These are phyloP conservation scores for Bothrops alternatus DNA, from an alignment of 2,797 vertebrate species.

Conservation along the genomic window DNA sequence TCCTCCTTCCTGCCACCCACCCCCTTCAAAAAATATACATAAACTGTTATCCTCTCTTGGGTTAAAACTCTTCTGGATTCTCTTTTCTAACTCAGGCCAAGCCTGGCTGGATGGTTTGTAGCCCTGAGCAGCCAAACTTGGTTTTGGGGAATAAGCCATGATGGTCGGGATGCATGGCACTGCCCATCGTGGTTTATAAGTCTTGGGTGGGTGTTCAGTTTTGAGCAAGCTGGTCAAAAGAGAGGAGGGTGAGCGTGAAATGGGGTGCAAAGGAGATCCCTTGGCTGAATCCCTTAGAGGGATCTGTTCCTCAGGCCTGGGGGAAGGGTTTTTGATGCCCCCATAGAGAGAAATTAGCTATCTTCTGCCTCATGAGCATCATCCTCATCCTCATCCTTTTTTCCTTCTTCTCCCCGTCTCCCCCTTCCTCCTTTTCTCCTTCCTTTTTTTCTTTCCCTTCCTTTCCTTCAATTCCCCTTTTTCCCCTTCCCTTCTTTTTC, in stretches of 20 bases:
- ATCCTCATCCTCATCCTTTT: accelerated
- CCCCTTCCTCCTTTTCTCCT: background rate
- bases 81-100: background rate
- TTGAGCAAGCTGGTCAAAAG: background rate
- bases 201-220: background rate
- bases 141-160: background rate
- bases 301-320: background rate
- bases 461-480: background rate
- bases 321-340: background rate
- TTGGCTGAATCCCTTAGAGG: background rate
- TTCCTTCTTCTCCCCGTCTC: background rate
- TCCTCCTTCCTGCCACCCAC: background rate
- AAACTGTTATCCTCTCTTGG: no score
- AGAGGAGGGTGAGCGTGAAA: background rate
- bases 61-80: background rate
- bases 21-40: background rate
- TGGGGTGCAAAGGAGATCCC: background rate
- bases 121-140: background rate
- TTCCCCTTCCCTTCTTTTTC: no score
- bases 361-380: background rate
- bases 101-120: background rate
- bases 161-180: background rate
- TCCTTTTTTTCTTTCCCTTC: background rate
- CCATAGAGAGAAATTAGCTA: background rate
- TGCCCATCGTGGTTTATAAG: background rate